Base-by-base conservation (phyloP, 2,113 vertebrate species). In the Malurus elegans region DNA sequence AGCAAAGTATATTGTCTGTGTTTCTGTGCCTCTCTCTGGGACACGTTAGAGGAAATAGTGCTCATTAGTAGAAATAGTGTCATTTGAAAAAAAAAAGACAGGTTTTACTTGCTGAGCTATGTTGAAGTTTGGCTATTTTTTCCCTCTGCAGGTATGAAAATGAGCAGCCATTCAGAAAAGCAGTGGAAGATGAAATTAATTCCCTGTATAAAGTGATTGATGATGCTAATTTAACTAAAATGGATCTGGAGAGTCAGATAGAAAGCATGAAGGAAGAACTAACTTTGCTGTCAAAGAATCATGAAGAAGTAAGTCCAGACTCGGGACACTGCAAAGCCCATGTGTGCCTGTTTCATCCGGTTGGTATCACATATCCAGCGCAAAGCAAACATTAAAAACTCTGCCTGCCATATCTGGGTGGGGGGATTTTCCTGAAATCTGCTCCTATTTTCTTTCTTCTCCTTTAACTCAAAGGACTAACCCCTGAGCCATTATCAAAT, bases 171-270 rank as follows among this genome's bases (percentile, higher is more conserved):
- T 99, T 99, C 96, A 97, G 98, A 94, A 98, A 98, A 88, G 98
- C 98, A 6, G 98, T 98, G 38, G 98, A 99, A 97, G 99, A 99
- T 60, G 99, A 99, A 98, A 99, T 99, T 74, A 98, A 97, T 85
- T 99, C 98, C 47, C 97, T 99, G 25, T 98, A 99, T 96, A 99
- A 99, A 97, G 98, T 99, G 95, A 99, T 99, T 19, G 98, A 99
- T 79, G 99, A 99, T 74, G 99, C 99, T 32, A 97, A 98, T 91
- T 96, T 98, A 87, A 98, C 98, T n/a, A 98, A 98, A 97, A 97
- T 95, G 12, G 99, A 99, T 84, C 98, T 99, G 50, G 98, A 99
- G 95, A 97, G 97, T 92, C 98, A 99, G 95, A 99, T 99, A 96
- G 98, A 99, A 75, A 98, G 96, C 91, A 98, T 99, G 98, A 99